Evolutionary conservation across 2,113 vertebrate species (phyloP).

Genomic region (Grantiella picta): DNA sequence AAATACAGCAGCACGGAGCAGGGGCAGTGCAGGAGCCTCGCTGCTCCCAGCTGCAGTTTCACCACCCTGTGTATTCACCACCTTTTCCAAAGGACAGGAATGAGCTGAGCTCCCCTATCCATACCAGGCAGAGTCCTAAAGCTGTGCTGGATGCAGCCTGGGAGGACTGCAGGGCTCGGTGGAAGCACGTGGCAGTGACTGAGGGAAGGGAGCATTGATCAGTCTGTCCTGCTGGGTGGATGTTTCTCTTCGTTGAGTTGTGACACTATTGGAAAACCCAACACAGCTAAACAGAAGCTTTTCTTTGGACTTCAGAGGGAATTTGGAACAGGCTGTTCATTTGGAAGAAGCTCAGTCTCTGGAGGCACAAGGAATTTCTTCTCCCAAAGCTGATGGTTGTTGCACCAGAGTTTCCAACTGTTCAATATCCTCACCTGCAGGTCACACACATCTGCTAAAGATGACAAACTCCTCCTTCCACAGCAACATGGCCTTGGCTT

Average conservation of each 20-base stretch:
- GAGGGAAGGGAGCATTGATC: background rate
- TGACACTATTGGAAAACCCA: background rate
- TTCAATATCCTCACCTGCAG: background rate
- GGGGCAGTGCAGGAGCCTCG: background rate
- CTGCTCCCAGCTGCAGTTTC: background rate
- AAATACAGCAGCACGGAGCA: background rate
- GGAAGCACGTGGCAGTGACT: background rate
- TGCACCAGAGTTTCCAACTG: background rate
- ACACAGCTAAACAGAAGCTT: background rate
- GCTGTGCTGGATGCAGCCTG: background rate
- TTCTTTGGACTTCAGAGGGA: background rate
- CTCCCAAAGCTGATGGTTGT: background rate
- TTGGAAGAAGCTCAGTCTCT: background rate
- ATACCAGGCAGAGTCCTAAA: background rate
- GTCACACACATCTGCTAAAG: background rate
- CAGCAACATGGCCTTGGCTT: background rate
- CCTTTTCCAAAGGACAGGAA: background rate
- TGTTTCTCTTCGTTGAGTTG: accelerated
- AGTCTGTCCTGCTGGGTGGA: background rate
- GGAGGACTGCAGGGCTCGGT: accelerated
- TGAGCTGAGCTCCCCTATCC: background rate
- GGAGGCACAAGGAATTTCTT: background rate
- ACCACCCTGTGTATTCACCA: background rate
- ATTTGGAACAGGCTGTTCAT: background rate
- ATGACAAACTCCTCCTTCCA: background rate